Evolutionary conservation across 2,888 invertebrate species (phyloP), one percentile per base, ranked within the genome.

Genomic region (Apamea epomidion): DNA sequence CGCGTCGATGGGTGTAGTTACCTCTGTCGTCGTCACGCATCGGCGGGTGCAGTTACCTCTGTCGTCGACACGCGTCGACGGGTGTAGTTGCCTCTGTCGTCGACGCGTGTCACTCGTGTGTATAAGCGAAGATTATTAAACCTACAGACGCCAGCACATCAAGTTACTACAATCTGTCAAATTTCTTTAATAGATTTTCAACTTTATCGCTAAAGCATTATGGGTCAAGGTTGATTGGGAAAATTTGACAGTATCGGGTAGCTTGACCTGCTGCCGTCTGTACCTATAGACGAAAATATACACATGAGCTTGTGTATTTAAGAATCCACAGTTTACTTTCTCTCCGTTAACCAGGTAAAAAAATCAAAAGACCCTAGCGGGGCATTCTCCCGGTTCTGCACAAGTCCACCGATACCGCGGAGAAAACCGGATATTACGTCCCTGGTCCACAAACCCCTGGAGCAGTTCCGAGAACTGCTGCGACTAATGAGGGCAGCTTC

Each of bases 361-460:
- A 98, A 98, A 92, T 98, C 98, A 67, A 97, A 98, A 92, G 98
- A 98, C 91, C 97, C 98, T 78, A 98, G 98, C 90, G 98, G 98
- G 21, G 98, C 98, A 51, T 99, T 99, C 93, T 98, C 98, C 74
- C 97, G 98, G 83, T 98, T 99, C 93, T 98, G 98, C 90, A 98
- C 98, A 81, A 98, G 98, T 91, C 99, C 99, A 5, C 98, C 98
- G 29, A 98, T 99, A 89, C 98, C 99, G 5, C 97, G 98, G 86
- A 97, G 98, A 93, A 97, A 98, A 87, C 99, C 99, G 25, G 99
- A 99, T 93, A 98, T 99, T 86, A 99, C 99, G 21, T 98, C 98
- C 25, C 98, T 99, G 88, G 98, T 99, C 83, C 98, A 99, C 94
- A 98, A 98, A 91, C 99, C 99, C 0, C 94, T 99, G 89, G 98